Base-by-base conservation (phyloP, 2,888 invertebrate genomes). In the Drosophila yooni region DNA sequence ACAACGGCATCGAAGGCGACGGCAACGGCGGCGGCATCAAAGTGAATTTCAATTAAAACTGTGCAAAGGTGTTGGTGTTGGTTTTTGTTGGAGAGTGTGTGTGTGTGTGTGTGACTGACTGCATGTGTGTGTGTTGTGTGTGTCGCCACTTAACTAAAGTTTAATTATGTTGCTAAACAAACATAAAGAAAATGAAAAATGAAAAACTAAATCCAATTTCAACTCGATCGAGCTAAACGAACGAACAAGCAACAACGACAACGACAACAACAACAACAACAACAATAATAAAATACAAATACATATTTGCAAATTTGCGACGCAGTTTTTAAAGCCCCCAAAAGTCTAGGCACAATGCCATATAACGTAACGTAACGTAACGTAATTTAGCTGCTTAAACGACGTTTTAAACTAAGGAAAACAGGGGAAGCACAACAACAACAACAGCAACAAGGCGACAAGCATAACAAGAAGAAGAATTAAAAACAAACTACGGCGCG, bases 401-500 rank as follows among this genome's bases (percentile, higher is more conserved):
- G 79, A 76, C 83, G 74, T 81, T 73, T 84, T 60, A 52, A 70
- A 63, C 61, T 25, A 29, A 40, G 21, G 54, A 29, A 68, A 68
- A 51, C 21, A 51, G 68, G 69, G 40, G 58, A 64, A 70, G 46
- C 29, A 62, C 46, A 70, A 54, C 25, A 48, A 57, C 34, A 59
- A 58, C 34, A 74, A 56, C 21, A 74, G 53, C 21, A 52, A 61
- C 5, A 69, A 46, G 46, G 46, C 46, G 21, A 50, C 54, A 78
- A 64, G 50, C 40, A 70, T 13, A 66, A 51, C 50, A 72, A 85
- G 74, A 81, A 62, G 67, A 79, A 82, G 68, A 76, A 79, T 62
- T 76, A 56, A 89, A 84, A 88, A 89, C 88, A 89, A 84, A 83
- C 79, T 80, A 69, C 67, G 77, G 72, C 86, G 77, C 88, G 79